Evolutionary conservation across 2,113 vertebrate genomes (phyloP).

Genomic region (Malurus cyaneus): DNA sequence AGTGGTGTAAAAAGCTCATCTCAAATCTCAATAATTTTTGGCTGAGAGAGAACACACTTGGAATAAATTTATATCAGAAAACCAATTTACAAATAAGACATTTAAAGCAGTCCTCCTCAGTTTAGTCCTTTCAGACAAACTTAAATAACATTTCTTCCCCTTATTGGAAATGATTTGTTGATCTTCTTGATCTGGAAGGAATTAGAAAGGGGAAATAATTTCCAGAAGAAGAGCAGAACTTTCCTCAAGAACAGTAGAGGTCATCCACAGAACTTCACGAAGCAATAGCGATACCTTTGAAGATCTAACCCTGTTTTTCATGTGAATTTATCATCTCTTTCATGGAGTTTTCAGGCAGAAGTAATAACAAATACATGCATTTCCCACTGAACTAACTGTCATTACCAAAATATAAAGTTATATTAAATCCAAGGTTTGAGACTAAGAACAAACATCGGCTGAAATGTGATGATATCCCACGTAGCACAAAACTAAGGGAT

Average conservation of each 20-base stretch:
- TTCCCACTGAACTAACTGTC: not conserved
- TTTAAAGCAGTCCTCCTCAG: not conserved
- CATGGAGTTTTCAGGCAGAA: not conserved
- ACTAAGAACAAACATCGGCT: not conserved
- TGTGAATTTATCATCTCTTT: not conserved
- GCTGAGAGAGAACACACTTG: not conserved
- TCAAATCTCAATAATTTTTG: not conserved
- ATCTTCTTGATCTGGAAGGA: not conserved
- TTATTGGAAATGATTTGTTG: not conserved
- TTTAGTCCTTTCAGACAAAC: not conserved
- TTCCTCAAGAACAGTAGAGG: not conserved
- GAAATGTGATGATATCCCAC: not conserved
- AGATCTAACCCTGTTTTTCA: not conserved
- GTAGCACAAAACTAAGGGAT: not conserved
- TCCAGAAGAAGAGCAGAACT: not conserved
- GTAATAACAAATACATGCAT: not conserved
- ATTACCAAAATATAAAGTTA: not conserved
- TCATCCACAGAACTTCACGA: not conserved
- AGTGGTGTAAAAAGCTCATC: not conserved
- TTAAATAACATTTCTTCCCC: not conserved
- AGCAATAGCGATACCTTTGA: not conserved
- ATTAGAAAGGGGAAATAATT: not conserved
- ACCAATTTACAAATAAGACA: not conserved
- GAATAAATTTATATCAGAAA: not conserved
- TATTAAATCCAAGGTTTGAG: not conserved